Percentiles rank a stretch among this genome's conserved stretches.
Conservation (phyloP, 2,797 vertebrate species). For the Spondyliosoma cantharus region DNA sequence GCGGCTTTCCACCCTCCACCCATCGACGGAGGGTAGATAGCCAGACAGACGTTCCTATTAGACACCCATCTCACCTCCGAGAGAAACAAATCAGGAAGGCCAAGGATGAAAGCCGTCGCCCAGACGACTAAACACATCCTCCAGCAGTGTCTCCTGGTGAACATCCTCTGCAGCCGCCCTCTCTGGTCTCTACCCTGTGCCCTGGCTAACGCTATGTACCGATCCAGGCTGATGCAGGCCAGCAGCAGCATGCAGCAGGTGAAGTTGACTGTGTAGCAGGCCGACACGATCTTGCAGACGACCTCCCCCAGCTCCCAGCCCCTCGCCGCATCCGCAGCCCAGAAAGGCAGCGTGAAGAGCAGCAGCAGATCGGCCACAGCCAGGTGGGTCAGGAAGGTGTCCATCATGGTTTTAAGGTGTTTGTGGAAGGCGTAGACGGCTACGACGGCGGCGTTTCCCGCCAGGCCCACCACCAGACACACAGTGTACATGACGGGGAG, state of each 20-base stretch:
- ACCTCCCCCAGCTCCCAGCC: constrained; percentile 90
- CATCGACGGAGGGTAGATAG: constrained; percentile 82
- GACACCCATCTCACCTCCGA: constrained; percentile 82
- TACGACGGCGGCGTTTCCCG: constrained; percentile 90
- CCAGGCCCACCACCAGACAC: constrained; percentile 87
- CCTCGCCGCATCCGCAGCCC: constrained; percentile 87
- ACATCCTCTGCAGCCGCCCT: constrained; percentile 49
- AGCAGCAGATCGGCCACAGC: constrained; percentile 92
- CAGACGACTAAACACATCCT: constrained; percentile 86
- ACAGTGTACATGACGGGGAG: constrained; percentile 88
- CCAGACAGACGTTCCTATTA: constrained; percentile 81
- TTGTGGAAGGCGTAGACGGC: constrained; percentile 89
- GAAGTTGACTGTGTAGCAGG: constrained; percentile 92
- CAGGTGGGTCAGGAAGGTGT: constrained; percentile 91
- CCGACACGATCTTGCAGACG: constrained; percentile 89
- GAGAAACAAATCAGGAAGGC: constrained; percentile 89
- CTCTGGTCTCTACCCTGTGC: constrained; percentile 34
- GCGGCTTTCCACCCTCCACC: constrained; percentile 81
- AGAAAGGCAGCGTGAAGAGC: constrained; percentile 92
- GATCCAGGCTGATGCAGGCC: constrained; percentile 93
- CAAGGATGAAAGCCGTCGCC: constrained; percentile 85
- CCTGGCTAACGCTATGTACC: constrained; percentile 82
- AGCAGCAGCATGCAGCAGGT: constrained; percentile 93
- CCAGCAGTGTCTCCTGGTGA: constrained; percentile 78
- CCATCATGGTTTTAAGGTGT: constrained; percentile 88